These are phyloP conservation scores for Helostoma temminkii DNA, from an alignment of 2,797 vertebrate species.

Conservation along the genomic window DNA sequence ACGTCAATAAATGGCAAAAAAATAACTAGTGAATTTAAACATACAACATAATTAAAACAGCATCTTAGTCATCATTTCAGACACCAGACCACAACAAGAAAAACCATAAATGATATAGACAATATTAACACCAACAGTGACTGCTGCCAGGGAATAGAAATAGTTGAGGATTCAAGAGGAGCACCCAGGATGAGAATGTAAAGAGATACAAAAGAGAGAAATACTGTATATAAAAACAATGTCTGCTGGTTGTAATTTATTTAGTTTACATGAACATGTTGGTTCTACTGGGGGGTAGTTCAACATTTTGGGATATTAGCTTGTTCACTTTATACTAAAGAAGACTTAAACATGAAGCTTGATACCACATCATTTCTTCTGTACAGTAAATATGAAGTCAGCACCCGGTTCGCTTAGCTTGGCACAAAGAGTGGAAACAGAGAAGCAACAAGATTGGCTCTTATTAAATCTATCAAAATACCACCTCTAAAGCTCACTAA, in stretches of 20 bases:
- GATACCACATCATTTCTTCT: not conserved
- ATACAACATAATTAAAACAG: constrained; percentile 52
- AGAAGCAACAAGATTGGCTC: not conserved
- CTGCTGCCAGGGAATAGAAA: not conserved
- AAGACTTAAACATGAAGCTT: not conserved
- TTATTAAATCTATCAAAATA: not conserved
- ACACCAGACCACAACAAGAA: constrained; percentile 70
- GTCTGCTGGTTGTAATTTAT: constrained; percentile 14
- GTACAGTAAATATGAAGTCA: not conserved
- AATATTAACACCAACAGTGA: constrained; percentile 61
- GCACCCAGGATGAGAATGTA: not conserved
- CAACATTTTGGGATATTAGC: not conserved
- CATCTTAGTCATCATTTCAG: constrained; percentile 56
- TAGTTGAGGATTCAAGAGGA: constrained; percentile 22
- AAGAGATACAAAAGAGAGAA: constrained; percentile 19
- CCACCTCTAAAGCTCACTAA: not conserved
- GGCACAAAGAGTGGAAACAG: not conserved
- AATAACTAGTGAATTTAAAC: constrained; percentile 56
- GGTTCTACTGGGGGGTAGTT: not conserved
- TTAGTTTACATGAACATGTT: constrained; percentile 12
- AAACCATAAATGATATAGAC: constrained; percentile 61
- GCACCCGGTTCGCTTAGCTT: not conserved
- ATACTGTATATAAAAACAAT: constrained; percentile 51
- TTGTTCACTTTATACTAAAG: not conserved
- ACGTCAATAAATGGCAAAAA: constrained; percentile 42